phyloP scores from a whole-genome alignment of 2,113 vertebrate species.

The Macquaria australasica region DNA sequence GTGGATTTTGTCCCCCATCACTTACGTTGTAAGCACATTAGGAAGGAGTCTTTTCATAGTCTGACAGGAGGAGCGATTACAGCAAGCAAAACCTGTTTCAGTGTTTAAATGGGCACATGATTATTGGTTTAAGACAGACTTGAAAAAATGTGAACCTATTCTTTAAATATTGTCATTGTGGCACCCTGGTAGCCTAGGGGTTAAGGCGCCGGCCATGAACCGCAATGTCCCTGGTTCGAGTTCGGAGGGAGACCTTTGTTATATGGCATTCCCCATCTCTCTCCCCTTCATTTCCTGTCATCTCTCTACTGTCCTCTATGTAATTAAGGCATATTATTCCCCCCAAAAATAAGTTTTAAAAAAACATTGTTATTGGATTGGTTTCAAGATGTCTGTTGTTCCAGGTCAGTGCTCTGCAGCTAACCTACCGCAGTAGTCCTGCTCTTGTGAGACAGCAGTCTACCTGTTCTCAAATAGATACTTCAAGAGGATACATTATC shows the following conservation, averaged over 20 bases:
- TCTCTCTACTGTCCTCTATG: not conserved
- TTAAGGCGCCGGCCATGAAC: not conserved
- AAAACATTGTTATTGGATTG: not conserved
- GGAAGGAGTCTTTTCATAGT: too few relatives aligned
- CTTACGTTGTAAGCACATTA: too few relatives aligned
- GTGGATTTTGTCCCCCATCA: not conserved
- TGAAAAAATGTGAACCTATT: too few relatives aligned
- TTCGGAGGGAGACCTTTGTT: not conserved
- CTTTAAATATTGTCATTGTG: too few relatives aligned
- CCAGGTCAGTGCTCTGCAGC: not conserved
- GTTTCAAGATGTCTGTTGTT: not conserved
- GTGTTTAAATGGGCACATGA: too few relatives aligned
- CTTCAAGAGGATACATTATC: not conserved
- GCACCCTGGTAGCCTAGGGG: too few relatives aligned
- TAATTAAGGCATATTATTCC: not conserved
- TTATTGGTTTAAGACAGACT: too few relatives aligned
- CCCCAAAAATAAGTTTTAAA: too few relatives aligned
- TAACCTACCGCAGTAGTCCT: not conserved
- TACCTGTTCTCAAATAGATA: not conserved
- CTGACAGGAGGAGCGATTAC: too few relatives aligned
- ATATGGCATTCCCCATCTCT: not conserved
- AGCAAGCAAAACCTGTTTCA: too few relatives aligned
- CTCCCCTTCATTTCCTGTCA: not conserved
- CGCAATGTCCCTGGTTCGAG: not conserved
- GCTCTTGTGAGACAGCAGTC: too few relatives aligned